phyloP scores from a whole-genome alignment of 2,113 vertebrate genomes.

The Pongo pygmaeus region DNA sequence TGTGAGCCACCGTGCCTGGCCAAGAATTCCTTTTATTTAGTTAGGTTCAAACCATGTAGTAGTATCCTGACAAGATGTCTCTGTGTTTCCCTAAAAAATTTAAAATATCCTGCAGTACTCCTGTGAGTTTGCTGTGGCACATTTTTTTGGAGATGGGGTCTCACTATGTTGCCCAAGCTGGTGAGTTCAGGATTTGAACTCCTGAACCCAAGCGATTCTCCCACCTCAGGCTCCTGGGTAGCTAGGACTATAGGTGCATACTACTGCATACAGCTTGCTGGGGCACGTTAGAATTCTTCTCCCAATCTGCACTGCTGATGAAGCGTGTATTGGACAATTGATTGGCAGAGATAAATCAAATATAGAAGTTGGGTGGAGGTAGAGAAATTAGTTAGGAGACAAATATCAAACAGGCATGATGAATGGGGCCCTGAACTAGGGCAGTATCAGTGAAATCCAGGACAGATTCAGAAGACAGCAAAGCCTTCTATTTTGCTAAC shows the following conservation, averaged over 20 bases:
- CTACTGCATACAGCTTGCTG: neutral
- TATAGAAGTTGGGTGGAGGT: accelerated
- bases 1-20: too few relatives aligned
- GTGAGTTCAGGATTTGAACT: neutral
- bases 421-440: too few relatives aligned
- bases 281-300: neutral
- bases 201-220: neutral
- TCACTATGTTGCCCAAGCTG: neutral
- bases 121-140: neutral
- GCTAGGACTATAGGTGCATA: neutral
- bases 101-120: too few relatives aligned
- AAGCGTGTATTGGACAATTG: neutral
- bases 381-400: neutral
- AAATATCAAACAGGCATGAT: neutral
- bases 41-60: neutral
- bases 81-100: neutral
- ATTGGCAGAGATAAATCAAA: neutral
- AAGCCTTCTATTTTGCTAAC: too few relatives aligned
- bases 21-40: neutral
- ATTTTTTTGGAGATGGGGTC: neutral
- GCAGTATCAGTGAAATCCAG: neutral
- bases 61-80: neutral
- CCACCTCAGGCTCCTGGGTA: neutral
- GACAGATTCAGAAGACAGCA: neutral
- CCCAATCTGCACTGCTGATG: neutral